These are phyloP conservation scores for Chiridota heheva DNA, from an alignment of 35 echinoderm and acorn worm genomes.

Conservation along the genomic window DNA sequence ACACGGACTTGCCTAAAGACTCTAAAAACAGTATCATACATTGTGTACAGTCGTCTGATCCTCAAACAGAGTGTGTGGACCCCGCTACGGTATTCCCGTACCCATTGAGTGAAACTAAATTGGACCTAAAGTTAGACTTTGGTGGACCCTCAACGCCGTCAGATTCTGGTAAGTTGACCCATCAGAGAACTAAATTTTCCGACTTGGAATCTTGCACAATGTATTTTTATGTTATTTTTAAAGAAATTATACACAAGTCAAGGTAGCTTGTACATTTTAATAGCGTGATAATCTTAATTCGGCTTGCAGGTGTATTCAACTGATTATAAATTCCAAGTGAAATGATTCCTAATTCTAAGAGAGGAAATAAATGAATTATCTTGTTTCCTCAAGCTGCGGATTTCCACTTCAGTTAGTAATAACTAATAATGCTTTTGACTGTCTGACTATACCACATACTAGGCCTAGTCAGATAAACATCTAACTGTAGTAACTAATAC, in stretches of 20 bases:
- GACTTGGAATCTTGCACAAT: background rate
- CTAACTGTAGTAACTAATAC: too few species aligned
- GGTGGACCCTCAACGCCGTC: slow-evolving; percentile 69
- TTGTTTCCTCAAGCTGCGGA: too few species aligned
- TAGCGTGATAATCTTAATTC: too few species aligned
- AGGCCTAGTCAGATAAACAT: too few species aligned
- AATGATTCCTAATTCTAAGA: slow-evolving; percentile 14
- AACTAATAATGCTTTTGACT: background rate
- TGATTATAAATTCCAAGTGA: background rate
- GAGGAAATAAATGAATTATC: background rate
- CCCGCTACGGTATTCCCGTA: slow-evolving; percentile 95
- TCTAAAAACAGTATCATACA: slow-evolving; percentile 4
- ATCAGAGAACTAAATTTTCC: background rate
- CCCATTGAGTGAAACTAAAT: slow-evolving; percentile 68
- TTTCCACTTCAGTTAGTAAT: background rate
- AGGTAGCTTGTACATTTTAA: too few species aligned
- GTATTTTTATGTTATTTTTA: background rate
- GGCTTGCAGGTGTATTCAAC: background rate
- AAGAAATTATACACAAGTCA: background rate
- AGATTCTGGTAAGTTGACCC: slow-evolving; percentile 88
- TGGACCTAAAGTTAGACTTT: slow-evolving; percentile 62
- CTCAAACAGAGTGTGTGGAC: slow-evolving; percentile 91
- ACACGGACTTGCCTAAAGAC: background rate
- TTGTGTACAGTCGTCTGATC: slow-evolving; percentile 21
- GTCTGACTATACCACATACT: background rate